Evolutionary conservation across 2,113 vertebrate species (phyloP).

Genomic region (Delphinus delphis): DNA sequence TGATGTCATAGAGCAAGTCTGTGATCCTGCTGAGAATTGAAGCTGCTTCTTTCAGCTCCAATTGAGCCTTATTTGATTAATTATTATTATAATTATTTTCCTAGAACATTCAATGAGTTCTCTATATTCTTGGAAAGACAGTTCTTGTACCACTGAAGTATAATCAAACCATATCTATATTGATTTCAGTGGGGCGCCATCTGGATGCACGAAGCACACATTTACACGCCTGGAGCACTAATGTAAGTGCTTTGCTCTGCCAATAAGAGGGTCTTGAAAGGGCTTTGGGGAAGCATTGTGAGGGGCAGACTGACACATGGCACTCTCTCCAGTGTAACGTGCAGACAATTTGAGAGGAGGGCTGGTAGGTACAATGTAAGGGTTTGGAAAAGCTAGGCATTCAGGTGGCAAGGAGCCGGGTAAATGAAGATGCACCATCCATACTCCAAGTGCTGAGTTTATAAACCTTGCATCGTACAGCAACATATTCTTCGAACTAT

Average conservation of each 20-base stretch:
- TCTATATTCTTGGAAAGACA: constrained; percentile 34
- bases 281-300: not conserved
- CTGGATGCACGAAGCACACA: not conserved
- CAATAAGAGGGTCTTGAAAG: not conserved
- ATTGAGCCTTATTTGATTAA: not conserved
- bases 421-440: not conserved
- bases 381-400: not conserved
- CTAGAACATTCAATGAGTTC: not conserved
- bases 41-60: not conserved
- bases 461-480: not conserved
- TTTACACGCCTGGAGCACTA: not conserved
- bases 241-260: not conserved
- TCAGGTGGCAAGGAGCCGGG: not conserved
- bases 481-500: not conserved
- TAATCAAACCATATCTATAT: constrained; percentile 30
- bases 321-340: not conserved
- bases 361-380: not conserved
- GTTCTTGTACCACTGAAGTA: not conserved
- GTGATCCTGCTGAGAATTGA: not conserved
- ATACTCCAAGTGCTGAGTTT: not conserved
- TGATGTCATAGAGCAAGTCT: not conserved
- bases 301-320: not conserved
- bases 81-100: not conserved
- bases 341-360: not conserved
- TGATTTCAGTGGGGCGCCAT: not conserved